These are phyloP conservation scores for Ormyrus nitidulus DNA, from an alignment of 2,888 invertebrate species.

Conservation along the genomic window DNA sequence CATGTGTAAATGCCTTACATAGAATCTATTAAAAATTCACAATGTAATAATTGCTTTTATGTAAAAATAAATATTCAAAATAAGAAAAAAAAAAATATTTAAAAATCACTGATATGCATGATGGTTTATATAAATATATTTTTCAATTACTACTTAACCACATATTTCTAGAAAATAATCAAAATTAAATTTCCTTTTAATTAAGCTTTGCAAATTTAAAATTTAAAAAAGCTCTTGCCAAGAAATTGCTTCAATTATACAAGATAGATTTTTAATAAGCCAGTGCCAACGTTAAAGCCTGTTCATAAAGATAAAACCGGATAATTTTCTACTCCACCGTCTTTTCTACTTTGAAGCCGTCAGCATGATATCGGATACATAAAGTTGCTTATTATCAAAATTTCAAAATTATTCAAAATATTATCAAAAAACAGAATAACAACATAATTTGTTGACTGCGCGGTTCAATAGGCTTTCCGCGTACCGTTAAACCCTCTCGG, in stretches of 20 bases:
- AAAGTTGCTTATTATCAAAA: neutral
- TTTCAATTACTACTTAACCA: no score
- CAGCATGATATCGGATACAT: neutral
- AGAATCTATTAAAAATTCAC: no score
- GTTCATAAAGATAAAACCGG: conserved; percentile 2
- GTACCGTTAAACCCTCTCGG: neutral
- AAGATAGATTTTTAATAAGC: neutral
- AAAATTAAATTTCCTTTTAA: no score
- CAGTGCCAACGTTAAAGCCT: neutral
- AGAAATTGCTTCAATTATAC: conserved; percentile 10
- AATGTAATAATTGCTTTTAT: no score
- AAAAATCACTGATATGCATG: no score
- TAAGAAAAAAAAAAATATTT: no score
- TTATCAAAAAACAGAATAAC: neutral
- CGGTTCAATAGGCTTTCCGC: neutral
- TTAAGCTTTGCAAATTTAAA: no score
- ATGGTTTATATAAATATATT: no score
- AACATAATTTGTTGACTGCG: conserved; percentile 3
- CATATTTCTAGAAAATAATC: no score
- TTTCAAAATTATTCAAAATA: neutral
- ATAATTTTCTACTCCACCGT: conserved; percentile 25
- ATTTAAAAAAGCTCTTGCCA: neutral
- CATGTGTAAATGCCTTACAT: no score
- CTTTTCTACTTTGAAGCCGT: neutral
- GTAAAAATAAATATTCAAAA: no score